phyloP scores from a whole-genome alignment of 37 sponge, comb jelly and placozoan genomes.

The Petrosia ficiformis region DNA sequence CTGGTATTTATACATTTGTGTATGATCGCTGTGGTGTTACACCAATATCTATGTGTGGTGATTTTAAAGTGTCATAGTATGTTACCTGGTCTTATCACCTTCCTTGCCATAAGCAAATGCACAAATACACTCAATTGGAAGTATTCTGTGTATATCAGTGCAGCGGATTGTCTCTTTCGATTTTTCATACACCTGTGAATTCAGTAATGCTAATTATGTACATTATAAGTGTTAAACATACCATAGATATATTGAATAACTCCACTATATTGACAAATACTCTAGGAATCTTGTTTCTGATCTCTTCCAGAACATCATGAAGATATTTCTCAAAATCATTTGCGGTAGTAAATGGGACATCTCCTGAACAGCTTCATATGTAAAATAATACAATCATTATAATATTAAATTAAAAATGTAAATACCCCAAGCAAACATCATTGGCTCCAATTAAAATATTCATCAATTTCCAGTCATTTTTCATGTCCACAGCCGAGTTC shows the following conservation, averaged over 20 bases:
- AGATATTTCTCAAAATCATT: conserved; percentile 67
- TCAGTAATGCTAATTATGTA: neutral
- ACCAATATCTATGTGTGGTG: no score
- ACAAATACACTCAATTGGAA: conserved; percentile 81
- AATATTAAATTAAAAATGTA: no score
- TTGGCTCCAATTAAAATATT: conserved; percentile 76
- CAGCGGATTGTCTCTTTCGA: conserved; percentile 60
- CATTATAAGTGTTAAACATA: no score
- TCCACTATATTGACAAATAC: conserved; percentile 78
- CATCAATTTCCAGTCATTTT: conserved; percentile 82
- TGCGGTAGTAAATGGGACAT: conserved; percentile 43
- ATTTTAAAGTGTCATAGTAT: no score
- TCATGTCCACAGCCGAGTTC: conserved; percentile 67
- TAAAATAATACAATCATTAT: neutral
- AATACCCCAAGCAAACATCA: conserved; percentile 79
- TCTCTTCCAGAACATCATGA: conserved; percentile 43
- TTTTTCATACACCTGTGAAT: conserved; percentile 55
- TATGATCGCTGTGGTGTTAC: no score
- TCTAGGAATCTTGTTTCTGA: conserved; percentile 51
- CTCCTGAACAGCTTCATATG: conserved; percentile 73
- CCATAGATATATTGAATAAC: conserved; percentile 76
- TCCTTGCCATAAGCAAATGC: conserved; percentile 51
- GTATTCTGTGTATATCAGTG: conserved; percentile 42
- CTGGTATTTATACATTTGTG: no score
- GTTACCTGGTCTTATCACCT: conserved; percentile 62